phyloP scores from a whole-genome alignment of 2,113 vertebrate species.

The Mungos mungo region DNA sequence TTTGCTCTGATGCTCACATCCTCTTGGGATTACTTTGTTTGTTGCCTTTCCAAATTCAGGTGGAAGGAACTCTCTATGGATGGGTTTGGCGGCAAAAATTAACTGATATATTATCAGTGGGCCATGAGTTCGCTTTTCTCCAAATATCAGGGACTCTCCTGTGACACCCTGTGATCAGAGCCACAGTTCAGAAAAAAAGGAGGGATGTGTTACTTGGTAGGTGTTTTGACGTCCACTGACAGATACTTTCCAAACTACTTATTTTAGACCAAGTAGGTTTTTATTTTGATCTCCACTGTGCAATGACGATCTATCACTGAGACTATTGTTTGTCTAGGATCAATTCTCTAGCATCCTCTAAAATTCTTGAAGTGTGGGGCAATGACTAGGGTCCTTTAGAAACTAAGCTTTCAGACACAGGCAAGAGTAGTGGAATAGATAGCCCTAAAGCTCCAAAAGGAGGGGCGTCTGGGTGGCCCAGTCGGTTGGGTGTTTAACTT shows the following conservation, averaged over 20 bases:
- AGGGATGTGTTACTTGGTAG: background rate
- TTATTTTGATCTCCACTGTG: background rate
- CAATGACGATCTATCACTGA: background rate
- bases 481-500: no score
- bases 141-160: background rate
- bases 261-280: background rate
- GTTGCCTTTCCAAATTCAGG: background rate
- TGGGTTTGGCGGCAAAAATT: background rate
- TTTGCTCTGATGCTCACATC: background rate
- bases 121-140: background rate
- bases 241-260: background rate
- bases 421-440: background rate
- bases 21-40: background rate
- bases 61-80: background rate
- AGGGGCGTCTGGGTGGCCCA: no score
- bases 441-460: no score
- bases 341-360: background rate
- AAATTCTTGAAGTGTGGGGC: background rate
- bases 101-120: background rate
- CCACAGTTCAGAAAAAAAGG: background rate
- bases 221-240: background rate
- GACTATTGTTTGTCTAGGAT: background rate
- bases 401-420: background rate
- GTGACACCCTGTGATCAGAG: background rate
- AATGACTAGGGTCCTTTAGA: background rate